Conservation (phyloP, 2,113 vertebrate species). For the Telmatochromis sp. region DNA sequence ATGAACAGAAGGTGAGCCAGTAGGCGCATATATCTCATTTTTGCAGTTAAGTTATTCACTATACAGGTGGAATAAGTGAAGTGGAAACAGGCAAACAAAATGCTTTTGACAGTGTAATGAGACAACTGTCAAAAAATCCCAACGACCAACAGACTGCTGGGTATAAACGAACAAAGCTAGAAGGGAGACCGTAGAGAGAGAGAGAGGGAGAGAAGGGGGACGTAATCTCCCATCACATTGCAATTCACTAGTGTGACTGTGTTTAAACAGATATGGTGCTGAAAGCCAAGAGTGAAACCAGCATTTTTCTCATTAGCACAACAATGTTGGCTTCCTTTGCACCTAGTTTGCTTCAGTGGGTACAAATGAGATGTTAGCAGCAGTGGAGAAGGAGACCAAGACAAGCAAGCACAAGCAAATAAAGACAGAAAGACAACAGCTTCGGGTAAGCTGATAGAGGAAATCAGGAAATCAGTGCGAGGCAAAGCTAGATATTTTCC, state of each 20-base stretch:
- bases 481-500: background rate
- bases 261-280: constrained; percentile 25
- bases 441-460: background rate
- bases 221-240: constrained; percentile 11
- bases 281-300: constrained; percentile 2
- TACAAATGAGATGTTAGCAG: constrained; percentile 56
- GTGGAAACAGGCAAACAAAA: constrained; percentile 2
- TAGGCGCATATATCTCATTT: background rate
- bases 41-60: background rate
- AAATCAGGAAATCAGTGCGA: constrained; percentile 19
- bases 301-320: constrained; percentile 50
- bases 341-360: constrained; percentile 31
- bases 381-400: background rate
- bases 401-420: background rate
- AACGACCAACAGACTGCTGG: background rate
- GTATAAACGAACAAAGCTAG: background rate
- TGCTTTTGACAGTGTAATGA: background rate
- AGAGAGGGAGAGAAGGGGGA: background rate
- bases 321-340: constrained; percentile 30
- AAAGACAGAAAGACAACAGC: constrained; percentile 14
- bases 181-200: background rate
- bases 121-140: background rate
- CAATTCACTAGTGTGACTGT: background rate
- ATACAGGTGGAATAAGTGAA: background rate
- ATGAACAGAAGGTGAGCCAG: background rate